Evolutionary conservation across 2,797 vertebrate genomes (phyloP), one percentile per base, ranked within the genome.

Genomic region (Alectoris magna): DNA sequence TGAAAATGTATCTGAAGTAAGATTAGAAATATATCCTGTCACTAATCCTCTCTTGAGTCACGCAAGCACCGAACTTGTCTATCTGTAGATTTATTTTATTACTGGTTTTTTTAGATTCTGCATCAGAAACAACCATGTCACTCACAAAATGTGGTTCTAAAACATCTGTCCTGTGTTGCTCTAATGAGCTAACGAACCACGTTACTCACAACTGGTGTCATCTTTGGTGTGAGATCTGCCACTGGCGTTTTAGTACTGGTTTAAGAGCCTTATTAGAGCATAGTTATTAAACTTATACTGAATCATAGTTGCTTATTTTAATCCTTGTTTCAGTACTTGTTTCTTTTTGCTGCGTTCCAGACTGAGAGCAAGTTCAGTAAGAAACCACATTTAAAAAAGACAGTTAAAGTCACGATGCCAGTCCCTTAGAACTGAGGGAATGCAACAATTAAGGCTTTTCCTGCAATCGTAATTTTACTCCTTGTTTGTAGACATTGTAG

Each of bases 401-500:
- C 90, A 72, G 49, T 11, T 75, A 10, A 71, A 91, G 53, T 69
- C 10, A 0, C 16, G 4, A 41, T 53, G 73, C 67, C 88, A 91
- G 67, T 84, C 64, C 74, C 48, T 68, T 48, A 87, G 82, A 89
- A 85, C 66, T 68, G 69, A 87, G 62, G 72, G 80, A 93, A 80
- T 59, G 72, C 75, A 94, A 80, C 87, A 93, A 92, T 96, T 92
- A 92, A 93, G 44, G 72, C 66, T 93, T 89, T 68, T 91, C 36
- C 29, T 71, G 17, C 75, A 58, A 66, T 87, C 89, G 92, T 96
- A 93, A 93, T 96, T 96, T 91, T 87, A 31, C 19, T 90, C 69
- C 69, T 91, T 95, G 84, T 96, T 96, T 96, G 91, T 83, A 92
- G 96, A 59, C 86, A 79, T 79, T 88, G 56, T 14, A 70, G 72